Evolutionary conservation across 2,113 vertebrate species (phyloP), one percentile per base, ranked within the genome.

Genomic region (Coreoperca whiteheadi): DNA sequence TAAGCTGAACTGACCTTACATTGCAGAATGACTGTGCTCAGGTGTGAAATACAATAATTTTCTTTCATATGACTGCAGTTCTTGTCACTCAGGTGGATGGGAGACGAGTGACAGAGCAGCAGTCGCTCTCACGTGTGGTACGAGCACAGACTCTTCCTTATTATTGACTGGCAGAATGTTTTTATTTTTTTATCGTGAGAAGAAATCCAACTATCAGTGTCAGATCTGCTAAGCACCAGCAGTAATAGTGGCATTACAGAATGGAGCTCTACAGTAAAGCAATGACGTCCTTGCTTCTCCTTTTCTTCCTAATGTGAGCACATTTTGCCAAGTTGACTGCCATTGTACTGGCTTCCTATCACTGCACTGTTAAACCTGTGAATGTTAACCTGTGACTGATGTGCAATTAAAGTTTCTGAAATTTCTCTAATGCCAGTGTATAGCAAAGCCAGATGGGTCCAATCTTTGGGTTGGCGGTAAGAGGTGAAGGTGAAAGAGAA

Each of bases 141-240:
- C 21, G 2, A 82, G 65, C 66, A 84, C 80, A 87, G 41, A 34
- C 68, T 79, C 66, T 57, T 74, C 57, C 66, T 66, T 74, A 78
- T 87, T 88, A 79, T 28, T 73, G 82, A 79, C 78, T 18, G 2
- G 18, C 56, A 60, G 30, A 83, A 23, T 20, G 60, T 68, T 4
- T 48, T 60, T 73, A 81, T 75, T 74, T 79, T 82, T 79, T 77
- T 77, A 81, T 82, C 86, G 76, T n/a, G n/a, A n/a, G n/a, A 79
- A 68, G 28, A 85, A 89, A 88, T 87, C 84, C 83, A 87, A 81
- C 90, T 87, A 87, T 59, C n/a, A n/a, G 66, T 89, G 66, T 82
- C 80, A 86, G 68, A 84, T 64, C 77, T 82, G 67, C 64, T 18
- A 68, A 84, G 57, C 43, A 53, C 28, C 68, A 30, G 57, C 53